Conservation (phyloP, 2,888 invertebrate species). For the Thalpophila matura region DNA sequence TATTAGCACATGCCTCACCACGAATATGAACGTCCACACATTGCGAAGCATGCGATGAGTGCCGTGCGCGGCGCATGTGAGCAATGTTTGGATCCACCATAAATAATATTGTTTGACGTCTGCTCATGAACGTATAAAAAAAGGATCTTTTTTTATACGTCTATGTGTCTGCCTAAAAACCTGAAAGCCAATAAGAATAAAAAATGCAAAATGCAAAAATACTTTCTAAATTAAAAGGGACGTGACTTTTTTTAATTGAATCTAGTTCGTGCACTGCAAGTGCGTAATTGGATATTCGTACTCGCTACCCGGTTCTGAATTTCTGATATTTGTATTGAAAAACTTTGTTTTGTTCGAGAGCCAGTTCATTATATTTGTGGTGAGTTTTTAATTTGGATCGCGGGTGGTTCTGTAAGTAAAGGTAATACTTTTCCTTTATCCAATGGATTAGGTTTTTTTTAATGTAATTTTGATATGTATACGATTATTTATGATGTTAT, state of each 20-base stretch:
- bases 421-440: neutral
- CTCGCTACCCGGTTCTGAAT: constrained; percentile 10
- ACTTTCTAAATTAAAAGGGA: constrained; percentile 20
- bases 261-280: constrained; percentile 19
- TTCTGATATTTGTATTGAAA: constrained; percentile 45
- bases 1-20: too few species aligned
- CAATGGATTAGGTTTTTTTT: constrained; percentile 2
- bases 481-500: too few species aligned
- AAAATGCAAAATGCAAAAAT: constrained; percentile 10
- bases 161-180: too few species aligned
- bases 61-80: too few species aligned
- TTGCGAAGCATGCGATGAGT: too few species aligned
- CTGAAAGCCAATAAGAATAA: neutral
- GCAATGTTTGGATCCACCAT: too few species aligned
- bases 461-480: neutral
- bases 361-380: constrained; percentile 39
- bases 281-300: constrained; percentile 37
- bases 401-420: constrained; percentile 6
- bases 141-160: too few species aligned
- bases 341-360: constrained; percentile 42
- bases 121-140: too few species aligned
- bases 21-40: too few species aligned
- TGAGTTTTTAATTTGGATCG: constrained; percentile 34
- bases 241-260: constrained; percentile 20
- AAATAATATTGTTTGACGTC: too few species aligned